Base-by-base conservation (phyloP, 2,888 invertebrate genomes). In the Hypselothyrea guttata region DNA sequence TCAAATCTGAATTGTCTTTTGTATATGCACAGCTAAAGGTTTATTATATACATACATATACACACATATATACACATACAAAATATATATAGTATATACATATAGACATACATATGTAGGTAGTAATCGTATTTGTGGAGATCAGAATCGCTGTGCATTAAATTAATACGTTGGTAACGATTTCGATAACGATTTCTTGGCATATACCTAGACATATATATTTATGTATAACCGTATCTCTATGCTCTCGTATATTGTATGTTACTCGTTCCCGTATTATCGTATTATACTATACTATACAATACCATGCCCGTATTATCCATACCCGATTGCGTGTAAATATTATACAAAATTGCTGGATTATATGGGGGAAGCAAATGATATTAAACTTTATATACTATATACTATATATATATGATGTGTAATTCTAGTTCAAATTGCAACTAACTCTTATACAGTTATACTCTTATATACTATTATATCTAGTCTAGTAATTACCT, bases 1-100 rank as follows among this genome's bases (percentile, higher is more conserved):
- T 65, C 52, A 52, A 59, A 38, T 58, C 33, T 47, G 54, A 70
- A 64, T 65, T 58, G 58, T 63, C 38, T 45, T 65, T 56, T 65
- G 31, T 64, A 62, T 15, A 28, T 64, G 65, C 54, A 66, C 66
- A 51, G 59, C 55, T 48, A 55, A 47, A n/a, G 38, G 31, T 55
- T 64, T 46, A 65, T 52, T 71, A 55, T 12, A 56, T 38, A 44
- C 31, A 33, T 12, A 48, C 28, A 28, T 33, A 42, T 49, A 4
- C 31, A 44, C 15, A 44, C 15, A 28, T 27, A 9, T 35, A 34
- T 27, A 40, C n/a, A 40, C 4, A 4, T n/a, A 27, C 34, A 33
- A 22, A 12, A n/a, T n/a, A n/a, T n/a, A n/a, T n/a, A n/a, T n/a
- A n/a, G n/a, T n/a, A n/a, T 27, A 40, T 22, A 40, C 4, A 4